Evolutionary conservation across 2,888 invertebrate species (phyloP), one percentile per base, ranked within the genome.

Genomic region (Aethes cnicana): DNA sequence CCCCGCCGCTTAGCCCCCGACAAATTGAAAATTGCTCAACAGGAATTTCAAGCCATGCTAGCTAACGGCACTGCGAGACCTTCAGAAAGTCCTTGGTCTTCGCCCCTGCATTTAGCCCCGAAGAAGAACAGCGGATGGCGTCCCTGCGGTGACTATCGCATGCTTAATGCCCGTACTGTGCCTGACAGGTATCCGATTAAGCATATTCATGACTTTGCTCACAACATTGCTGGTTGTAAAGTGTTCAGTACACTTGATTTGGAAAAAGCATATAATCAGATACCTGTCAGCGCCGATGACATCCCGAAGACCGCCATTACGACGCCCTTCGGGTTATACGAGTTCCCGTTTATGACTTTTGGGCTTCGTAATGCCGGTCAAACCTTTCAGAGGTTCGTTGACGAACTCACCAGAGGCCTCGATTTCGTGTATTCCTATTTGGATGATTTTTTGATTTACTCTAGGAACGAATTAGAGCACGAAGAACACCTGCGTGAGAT

Each of bases 321-420:
- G n/a, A n/a, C n/a, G 3, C 23, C 7, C 2, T 23, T 2, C 23
- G n/a, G n/a, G n/a, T 23, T 23, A n/a, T 8, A 7, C 23, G 23
- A 2, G n/a, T n/a, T n/a, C 47, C 47, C 60, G 0, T 53, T 33
- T 3, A 70, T 72, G 69, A 59, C 60, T 0, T 81, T 79, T 23
- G 78, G 81, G 1, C 59, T 82, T 0, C 42, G 73, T 0, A 81
- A 83, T 47, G 75, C 78, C 0, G 76, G 68, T 0, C 77, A 81
- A 47, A 75, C 76, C n/a, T n/a, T n/a, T n/a, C n/a, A n/a, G n/a
- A n/a, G n/a, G n/a, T n/a, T n/a, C 74, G 3, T 78, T 77, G 70
- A 80, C 33, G 63, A 68, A 33, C 37, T 61, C 42, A 28, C 50
- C 3, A 36, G 59, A 3, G 63, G 58, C 4, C 54, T 67, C 3